Base-by-base conservation (phyloP, 2,797 vertebrate genomes). In the Uromys caudimaculatus region DNA sequence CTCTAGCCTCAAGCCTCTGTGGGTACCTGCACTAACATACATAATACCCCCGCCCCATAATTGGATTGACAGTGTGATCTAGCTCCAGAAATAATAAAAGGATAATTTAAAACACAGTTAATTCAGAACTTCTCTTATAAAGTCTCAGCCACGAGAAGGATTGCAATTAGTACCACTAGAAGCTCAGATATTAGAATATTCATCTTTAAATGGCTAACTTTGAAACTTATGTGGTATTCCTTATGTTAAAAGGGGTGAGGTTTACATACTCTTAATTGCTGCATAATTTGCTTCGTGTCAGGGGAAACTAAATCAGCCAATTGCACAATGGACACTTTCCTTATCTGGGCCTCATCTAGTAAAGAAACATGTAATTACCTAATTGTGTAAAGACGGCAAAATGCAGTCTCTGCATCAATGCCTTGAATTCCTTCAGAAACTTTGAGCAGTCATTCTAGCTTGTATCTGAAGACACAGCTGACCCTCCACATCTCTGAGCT, bases 391-490 rank as follows among this genome's bases (percentile, higher is more conserved):
- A 13, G 52, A 95, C 83, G 92, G 93, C 86, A 96, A 96, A 95
- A 87, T 50, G 81, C 67, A 95, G 64, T 94, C 95, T 97, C 88
- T 95, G 96, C 94, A 83, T 13, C 67, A 96, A 0, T 35, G n/a
- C n/a, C 92, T 58, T 67, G 88, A 85, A 97, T 93, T 97, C 93
- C 92, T 97, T 98, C 24, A 96, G 76, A 92, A 97, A 97, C 91
- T 91, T 95, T 44, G 94, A 96, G 93, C 97, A 96, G 97, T 95
- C 73, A 71, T 62, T 79, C 88, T 93, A 81, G 83, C 97, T 95
- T 96, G 92, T 94, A 97, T 94, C 95, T 96, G 90, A 95, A 88
- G 78, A 85, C 21, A 85, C 1, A 76, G 54, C 3, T 41, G 62
- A 29, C 35, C 23, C 38, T 91, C 75, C 29, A 3, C 2, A 41